Evolutionary conservation across 2,888 invertebrate species (phyloP), one percentile per base, ranked within the genome.

Genomic region (Drosophila birchii): DNA sequence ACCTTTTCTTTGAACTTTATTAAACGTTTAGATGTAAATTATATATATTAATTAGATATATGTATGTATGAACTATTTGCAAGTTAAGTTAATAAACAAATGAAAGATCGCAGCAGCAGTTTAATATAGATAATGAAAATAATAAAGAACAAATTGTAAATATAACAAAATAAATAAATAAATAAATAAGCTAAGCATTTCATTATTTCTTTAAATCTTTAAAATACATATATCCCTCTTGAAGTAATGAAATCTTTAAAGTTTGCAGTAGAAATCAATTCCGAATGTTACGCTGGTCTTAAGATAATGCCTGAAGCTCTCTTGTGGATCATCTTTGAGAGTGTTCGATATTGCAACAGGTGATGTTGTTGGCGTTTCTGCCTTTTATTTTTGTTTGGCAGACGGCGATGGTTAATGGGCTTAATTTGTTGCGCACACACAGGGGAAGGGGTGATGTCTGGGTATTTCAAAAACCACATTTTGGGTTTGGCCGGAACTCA

Each of bases 401-500:
- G 29, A 36, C 20, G 51, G 20, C 43, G 68, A 71, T 49, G 83
- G 43, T 64, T 69, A 82, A 86, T 82, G 73, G 66, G 45, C 61
- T 72, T 59, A 58, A 63, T 66, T 55, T 76, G 63, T 69, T 49
- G 56, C 57, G 61, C 69, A 58, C 63, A 55, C 71, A 44, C 20
- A 18, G 26, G 39, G n/a, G 12, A 34, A n/a, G 18, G 38, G 23
- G 36, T 26, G 18, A 36, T 18, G 11, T 29, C n/a, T 59, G 59
- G 59, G 39, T 62, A 55, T 62, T 75, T 69, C 55, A 47, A 58
- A 60, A 64, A 55, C n/a, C 57, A 51, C 54, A 26, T 67, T 76
- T 54, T 56, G 87, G 81, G 87, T 60, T 87, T 81, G 81, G 81
- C 85, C 77, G 82, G 85, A 84, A 86, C 84, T 67, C 55, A 66